These are phyloP conservation scores for Euschistus heros DNA, from an alignment of 1,140 invertebrate genomes.

Conservation along the genomic window DNA sequence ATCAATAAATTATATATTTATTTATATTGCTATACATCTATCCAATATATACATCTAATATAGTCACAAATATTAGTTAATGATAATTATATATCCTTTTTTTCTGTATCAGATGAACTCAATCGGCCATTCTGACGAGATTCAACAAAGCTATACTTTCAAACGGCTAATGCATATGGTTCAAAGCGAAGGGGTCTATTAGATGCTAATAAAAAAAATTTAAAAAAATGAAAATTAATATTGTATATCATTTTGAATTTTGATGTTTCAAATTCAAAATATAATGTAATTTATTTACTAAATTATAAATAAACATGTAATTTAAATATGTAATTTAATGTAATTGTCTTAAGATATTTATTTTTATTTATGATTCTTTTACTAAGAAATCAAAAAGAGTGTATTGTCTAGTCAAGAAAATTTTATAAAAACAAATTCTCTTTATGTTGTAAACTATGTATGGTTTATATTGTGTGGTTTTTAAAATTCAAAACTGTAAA, in stretches of 20 bases:
- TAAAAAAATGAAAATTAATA: neutral
- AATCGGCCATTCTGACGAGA: conserved; percentile 52
- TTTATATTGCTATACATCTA: too few relatives aligned
- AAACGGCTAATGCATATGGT: conserved; percentile 85
- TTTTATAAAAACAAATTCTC: too few relatives aligned
- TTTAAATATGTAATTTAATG: conserved; percentile 4
- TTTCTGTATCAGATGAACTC: conserved; percentile 33
- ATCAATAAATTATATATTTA: too few relatives aligned
- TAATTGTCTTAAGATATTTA: conserved; percentile 8
- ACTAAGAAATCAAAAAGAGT: conserved; percentile 11
- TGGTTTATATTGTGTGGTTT: too few relatives aligned
- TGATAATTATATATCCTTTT: too few relatives aligned
- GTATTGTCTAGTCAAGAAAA: conserved; percentile 8
- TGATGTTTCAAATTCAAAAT: neutral
- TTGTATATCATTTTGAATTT: neutral
- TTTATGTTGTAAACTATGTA: too few relatives aligned
- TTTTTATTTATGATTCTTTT: conserved; percentile 1
- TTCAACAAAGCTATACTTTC: conserved; percentile 83
- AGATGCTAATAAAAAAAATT: conserved; percentile 6
- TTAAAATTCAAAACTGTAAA: too few relatives aligned
- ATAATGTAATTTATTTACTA: conserved; percentile 11
- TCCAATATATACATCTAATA: too few relatives aligned
- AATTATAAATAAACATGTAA: conserved; percentile 7
- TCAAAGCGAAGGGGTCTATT: conserved; percentile 46
- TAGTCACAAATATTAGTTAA: too few relatives aligned